Conservation (phyloP, 2,113 vertebrate genomes). For the Barbus barbus region DNA sequence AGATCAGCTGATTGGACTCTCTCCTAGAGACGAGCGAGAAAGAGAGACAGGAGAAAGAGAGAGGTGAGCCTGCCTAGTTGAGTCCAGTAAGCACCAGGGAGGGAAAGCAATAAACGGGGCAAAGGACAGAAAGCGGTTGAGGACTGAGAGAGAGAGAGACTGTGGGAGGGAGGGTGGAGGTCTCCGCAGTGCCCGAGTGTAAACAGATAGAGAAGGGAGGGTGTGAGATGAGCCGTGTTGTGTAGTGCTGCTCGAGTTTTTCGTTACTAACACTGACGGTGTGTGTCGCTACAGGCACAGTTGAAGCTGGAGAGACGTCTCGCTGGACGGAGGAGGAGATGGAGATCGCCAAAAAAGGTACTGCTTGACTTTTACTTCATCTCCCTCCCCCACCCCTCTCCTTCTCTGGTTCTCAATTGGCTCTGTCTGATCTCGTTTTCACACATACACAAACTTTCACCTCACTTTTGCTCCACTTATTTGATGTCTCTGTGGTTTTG, state of each 20-base stretch:
- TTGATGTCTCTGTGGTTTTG: not conserved
- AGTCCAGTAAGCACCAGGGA: not conserved
- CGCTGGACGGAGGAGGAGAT: conserved; percentile 99
- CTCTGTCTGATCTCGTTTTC: not conserved
- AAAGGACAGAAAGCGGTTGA: conserved; percentile 48
- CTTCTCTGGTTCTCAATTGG: conserved; percentile 30
- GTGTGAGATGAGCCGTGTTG: conserved; percentile 37
- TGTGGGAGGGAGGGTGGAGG: conserved; percentile 65
- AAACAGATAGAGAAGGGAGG: conserved; percentile 74
- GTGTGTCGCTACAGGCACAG: conserved; percentile 81
- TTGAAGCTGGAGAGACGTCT: conserved; percentile 95
- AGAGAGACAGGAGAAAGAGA: conserved; percentile 8
- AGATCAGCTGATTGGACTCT: conserved; percentile 69
- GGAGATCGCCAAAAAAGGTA: conserved; percentile 99
- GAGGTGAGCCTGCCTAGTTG: conserved; percentile 2
- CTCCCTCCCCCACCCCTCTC: not conserved
- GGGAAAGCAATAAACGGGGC: conserved; percentile 47
- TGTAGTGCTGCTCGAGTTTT: not conserved
- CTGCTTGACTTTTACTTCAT: conserved; percentile 39
- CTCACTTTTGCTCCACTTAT: not conserved
- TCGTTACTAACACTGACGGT: conserved; percentile 52
- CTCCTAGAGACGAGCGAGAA: conserved; percentile 43
- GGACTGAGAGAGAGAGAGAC: not conserved
- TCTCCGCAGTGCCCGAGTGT: conserved; percentile 71
- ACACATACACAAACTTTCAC: not conserved